Conservation (phyloP, 2,888 invertebrate genomes). For the Dynastes tityus region DNA sequence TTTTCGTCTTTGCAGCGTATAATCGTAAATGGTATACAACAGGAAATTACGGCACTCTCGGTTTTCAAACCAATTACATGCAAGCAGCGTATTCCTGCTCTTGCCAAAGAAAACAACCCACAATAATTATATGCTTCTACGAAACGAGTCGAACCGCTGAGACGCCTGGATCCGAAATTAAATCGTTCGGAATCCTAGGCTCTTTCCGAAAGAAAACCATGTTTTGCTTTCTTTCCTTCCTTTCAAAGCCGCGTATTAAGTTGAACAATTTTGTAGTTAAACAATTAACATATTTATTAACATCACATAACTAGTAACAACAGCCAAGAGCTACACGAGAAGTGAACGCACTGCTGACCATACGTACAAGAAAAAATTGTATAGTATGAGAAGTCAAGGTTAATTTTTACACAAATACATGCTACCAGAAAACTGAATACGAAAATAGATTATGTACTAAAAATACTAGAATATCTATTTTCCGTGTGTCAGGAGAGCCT, state of each 20-base stretch:
- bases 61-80: slow-evolving; percentile 45
- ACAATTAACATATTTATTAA: slow-evolving; percentile 53
- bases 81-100: slow-evolving; percentile 29
- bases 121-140: slow-evolving; percentile 45
- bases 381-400: slow-evolving; percentile 45
- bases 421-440: neutral
- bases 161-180: slow-evolving; percentile 40
- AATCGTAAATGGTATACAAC: slow-evolving; percentile 40
- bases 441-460: too few species aligned
- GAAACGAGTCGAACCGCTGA: slow-evolving; percentile 38
- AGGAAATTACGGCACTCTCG: slow-evolving; percentile 44
- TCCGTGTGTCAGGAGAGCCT: neutral
- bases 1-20: slow-evolving; percentile 25
- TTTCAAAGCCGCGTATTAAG: slow-evolving; percentile 24
- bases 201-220: slow-evolving; percentile 21
- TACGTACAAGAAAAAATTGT: slow-evolving; percentile 19
- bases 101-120: slow-evolving; percentile 45
- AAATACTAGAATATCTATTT: slow-evolving; percentile 9
- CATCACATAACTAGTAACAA: slow-evolving; percentile 16
- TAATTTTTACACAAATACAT: too few species aligned
- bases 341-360: slow-evolving; percentile 30
- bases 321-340: slow-evolving; percentile 27
- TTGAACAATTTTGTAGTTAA: slow-evolving; percentile 46
- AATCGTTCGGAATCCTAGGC: slow-evolving; percentile 38
- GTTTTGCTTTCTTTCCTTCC: slow-evolving; percentile 14